These are phyloP conservation scores for Drosophila tripunctata DNA, from an alignment of 2,888 invertebrate species.

Conservation along the genomic window DNA sequence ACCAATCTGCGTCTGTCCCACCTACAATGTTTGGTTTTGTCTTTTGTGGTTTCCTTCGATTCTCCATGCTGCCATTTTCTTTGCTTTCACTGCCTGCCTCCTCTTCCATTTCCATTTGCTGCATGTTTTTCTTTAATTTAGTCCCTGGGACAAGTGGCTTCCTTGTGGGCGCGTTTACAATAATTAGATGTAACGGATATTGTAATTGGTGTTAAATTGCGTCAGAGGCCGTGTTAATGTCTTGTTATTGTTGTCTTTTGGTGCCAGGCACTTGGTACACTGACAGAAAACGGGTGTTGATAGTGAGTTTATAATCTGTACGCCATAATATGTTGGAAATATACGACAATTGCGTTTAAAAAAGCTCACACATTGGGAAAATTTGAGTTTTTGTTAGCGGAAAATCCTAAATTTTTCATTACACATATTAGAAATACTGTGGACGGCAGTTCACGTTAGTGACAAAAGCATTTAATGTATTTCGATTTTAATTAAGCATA, in stretches of 20 bases:
- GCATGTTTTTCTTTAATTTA: slow-evolving; percentile 77
- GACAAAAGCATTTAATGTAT: too few relatives aligned
- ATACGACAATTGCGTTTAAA: too few relatives aligned
- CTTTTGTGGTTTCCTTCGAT: slow-evolving; percentile 48
- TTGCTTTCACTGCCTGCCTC: not conserved
- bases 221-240: slow-evolving; percentile 81
- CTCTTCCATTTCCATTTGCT: not conserved
- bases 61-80: slow-evolving; percentile 6
- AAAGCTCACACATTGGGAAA: too few relatives aligned
- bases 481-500: too few relatives aligned
- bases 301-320: too few relatives aligned
- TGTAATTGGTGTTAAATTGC: slow-evolving; percentile 85
- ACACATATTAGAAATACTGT: too few relatives aligned
- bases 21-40: slow-evolving; percentile 43
- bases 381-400: too few relatives aligned
- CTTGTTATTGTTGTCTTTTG: slow-evolving; percentile 53
- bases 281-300: not conserved
- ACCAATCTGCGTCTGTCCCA: slow-evolving; percentile 56
- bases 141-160: slow-evolving; percentile 69
- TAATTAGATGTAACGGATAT: slow-evolving; percentile 85
- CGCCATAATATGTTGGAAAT: too few relatives aligned
- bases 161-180: slow-evolving; percentile 65
- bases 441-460: too few relatives aligned
- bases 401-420: too few relatives aligned
- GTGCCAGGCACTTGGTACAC: slow-evolving; percentile 4